Percentiles rank a stretch among this genome's conserved stretches.
Conservation (phyloP, 2,888 invertebrate genomes). For the Drosophila barbarae region DNA sequence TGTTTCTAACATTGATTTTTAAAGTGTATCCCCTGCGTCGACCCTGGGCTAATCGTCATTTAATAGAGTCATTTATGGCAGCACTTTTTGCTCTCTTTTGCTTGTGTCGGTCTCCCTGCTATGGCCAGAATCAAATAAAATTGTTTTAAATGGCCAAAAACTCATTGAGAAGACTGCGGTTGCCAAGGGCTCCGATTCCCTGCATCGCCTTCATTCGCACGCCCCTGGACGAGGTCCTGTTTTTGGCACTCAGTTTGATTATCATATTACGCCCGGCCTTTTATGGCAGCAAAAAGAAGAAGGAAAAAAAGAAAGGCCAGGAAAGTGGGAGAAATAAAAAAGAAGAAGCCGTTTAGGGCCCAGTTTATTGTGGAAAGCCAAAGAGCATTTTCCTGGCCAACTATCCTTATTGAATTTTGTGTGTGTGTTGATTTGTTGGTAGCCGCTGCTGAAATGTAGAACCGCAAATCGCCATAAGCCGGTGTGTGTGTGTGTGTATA, state of each 20-base stretch:
- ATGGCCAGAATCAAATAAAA: constrained; percentile 55
- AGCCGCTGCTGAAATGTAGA: constrained; percentile 16
- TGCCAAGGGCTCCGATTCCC: constrained; percentile 15
- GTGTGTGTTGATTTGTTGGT: constrained; percentile 56
- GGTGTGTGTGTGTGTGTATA: constrained; percentile 15
- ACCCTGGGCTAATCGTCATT: background rate
- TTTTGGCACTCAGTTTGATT: constrained; percentile 63
- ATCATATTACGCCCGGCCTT: constrained; percentile 65
- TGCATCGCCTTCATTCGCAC: constrained; percentile 5
- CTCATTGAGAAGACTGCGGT: constrained; percentile 26
- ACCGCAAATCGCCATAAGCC: constrained; percentile 58
- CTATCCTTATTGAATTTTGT: constrained; percentile 31
- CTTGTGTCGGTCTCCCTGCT: too few relatives aligned
- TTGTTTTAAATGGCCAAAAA: constrained; percentile 52
- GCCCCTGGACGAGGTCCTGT: constrained; percentile 27
- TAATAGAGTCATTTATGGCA: constrained; percentile 38
- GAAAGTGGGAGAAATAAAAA: constrained; percentile 5
- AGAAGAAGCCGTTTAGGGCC: constrained; percentile 24
- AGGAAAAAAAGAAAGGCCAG: constrained; percentile 5
- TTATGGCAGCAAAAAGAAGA: constrained; percentile 37
- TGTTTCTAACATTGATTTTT: too few relatives aligned
- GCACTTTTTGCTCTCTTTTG: constrained; percentile 3
- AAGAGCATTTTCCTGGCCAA: constrained; percentile 29
- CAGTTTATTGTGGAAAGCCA: constrained; percentile 35
- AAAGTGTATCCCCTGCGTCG: background rate